Percentiles rank a stretch among this genome's conserved stretches.
These are phyloP conservation scores for Aplodontia rufa DNA, from an alignment of 2,113 vertebrate genomes.

Conservation along the genomic window DNA sequence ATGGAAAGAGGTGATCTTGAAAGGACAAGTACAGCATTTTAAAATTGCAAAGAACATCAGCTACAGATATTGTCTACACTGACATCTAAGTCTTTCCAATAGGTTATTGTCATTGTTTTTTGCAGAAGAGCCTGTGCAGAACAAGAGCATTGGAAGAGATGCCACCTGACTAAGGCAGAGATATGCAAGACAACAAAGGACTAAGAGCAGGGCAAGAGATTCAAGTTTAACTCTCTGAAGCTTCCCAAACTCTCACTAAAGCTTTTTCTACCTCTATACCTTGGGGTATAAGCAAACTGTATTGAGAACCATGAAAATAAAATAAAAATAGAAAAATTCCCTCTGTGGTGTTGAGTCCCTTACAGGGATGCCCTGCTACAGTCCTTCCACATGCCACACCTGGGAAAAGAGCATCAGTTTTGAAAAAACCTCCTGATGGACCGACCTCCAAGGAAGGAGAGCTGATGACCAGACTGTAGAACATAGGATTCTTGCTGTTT, in stretches of 20 bases:
- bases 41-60: not conserved
- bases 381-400: not conserved
- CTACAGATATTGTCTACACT: not conserved
- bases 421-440: not conserved
- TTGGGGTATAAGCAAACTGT: not conserved
- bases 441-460: no score
- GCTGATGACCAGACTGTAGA: not conserved
- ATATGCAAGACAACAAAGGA: not conserved
- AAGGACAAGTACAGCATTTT: not conserved
- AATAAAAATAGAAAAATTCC: not conserved
- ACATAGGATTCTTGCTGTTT: not conserved
- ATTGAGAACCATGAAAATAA: not conserved
- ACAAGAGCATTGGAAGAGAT: not conserved
- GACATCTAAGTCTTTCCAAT: not conserved
- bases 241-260: not conserved
- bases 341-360: not conserved
- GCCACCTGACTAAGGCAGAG: not conserved
- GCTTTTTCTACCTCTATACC: no score
- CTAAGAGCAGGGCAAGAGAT: not conserved
- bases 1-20: not conserved
- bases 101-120: not conserved
- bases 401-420: not conserved
- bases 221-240: not conserved
- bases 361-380: not conserved
- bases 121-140: not conserved